A percentile compares a stretch with the other conserved stretches of the same genome.
These are phyloP conservation scores for Phalangium opilio DNA, from an alignment of 2,888 invertebrate species.

Conservation along the genomic window DNA sequence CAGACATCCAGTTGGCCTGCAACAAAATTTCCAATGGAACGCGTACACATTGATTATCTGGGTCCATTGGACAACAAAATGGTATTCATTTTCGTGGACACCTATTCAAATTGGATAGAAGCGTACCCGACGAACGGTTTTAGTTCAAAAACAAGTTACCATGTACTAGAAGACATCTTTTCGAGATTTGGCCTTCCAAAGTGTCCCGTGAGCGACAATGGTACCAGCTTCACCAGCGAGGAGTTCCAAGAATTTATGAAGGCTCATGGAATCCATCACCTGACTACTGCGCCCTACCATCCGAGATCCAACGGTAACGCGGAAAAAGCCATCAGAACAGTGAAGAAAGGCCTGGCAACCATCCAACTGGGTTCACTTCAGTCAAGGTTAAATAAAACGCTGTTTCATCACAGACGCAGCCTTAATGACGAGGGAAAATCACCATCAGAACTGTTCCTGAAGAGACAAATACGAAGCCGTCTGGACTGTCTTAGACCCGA, in stretches of 20 bases:
- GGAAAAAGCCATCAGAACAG: slow-evolving; percentile 5
- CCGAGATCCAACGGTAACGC: slow-evolving; percentile 24
- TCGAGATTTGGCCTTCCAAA: slow-evolving; percentile 22
- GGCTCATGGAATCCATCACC: too few relatives aligned
- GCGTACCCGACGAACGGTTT: slow-evolving; percentile 18
- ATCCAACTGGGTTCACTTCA: too few relatives aligned
- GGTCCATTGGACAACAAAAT: slow-evolving; percentile 26
- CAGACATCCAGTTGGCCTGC: slow-evolving; percentile 3
- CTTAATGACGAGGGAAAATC: background rate
- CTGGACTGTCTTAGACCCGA: background rate
- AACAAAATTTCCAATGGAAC: slow-evolving; percentile 25
- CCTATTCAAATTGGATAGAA: slow-evolving; percentile 33
- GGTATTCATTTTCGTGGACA: slow-evolving; percentile 29
- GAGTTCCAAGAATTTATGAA: slow-evolving; percentile 20
- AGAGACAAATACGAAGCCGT: background rate
- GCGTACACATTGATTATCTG: slow-evolving; percentile 33
- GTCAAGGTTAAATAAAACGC: too few relatives aligned
- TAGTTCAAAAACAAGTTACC: slow-evolving; percentile 17
- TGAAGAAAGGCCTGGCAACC: background rate
- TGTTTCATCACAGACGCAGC: background rate
- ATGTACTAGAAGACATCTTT: slow-evolving; percentile 19
- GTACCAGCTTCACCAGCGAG: slow-evolving; percentile 23
- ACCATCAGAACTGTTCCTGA: slow-evolving; percentile 2
- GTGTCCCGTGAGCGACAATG: slow-evolving; percentile 26
- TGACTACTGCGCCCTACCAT: slow-evolving; percentile 21